phyloP scores from a whole-genome alignment of 2,113 vertebrate genomes.

The Thalassoma bifasciatum region DNA sequence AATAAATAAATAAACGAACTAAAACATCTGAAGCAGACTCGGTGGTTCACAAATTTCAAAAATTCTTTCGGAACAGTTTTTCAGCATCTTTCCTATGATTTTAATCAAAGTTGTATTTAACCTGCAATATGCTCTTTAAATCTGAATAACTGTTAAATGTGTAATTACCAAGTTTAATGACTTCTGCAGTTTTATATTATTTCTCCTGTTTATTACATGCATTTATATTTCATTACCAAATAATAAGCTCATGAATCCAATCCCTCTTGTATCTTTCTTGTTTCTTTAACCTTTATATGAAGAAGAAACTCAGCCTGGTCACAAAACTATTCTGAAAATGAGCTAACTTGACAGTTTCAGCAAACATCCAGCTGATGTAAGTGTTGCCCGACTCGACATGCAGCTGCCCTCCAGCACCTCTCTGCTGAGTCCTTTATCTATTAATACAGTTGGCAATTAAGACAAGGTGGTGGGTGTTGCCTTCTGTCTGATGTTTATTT shows the following conservation, averaged over 20 bases:
- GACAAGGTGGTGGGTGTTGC: constrained; percentile 27
- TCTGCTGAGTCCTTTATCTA: constrained; percentile 29
- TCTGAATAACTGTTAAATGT: neutral
- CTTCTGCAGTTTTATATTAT: neutral
- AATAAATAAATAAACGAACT: too few relatives aligned
- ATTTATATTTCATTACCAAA: neutral
- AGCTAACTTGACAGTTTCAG: constrained; percentile 12
- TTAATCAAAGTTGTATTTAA: too few relatives aligned
- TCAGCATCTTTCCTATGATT: too few relatives aligned
- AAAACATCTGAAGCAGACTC: too few relatives aligned
- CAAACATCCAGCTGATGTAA: constrained; percentile 22
- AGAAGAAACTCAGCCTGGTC: neutral
- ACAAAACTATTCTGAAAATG: neutral
- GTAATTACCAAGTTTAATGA: neutral
- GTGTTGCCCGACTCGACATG: constrained; percentile 5
- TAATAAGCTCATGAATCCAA: neutral
- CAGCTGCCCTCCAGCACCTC: constrained; percentile 9
- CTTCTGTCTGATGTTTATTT: constrained; percentile 49
- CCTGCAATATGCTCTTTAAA: too few relatives aligned
- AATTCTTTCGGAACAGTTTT: too few relatives aligned
- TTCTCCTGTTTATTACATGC: neutral
- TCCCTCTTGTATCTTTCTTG: neutral
- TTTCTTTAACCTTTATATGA: neutral
- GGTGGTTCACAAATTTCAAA: too few relatives aligned
- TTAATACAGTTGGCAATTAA: constrained; percentile 56